Evolutionary conservation across 2,797 vertebrate genomes (phyloP), one percentile per base, ranked within the genome.

Genomic region (Halcyon chelicuti): DNA sequence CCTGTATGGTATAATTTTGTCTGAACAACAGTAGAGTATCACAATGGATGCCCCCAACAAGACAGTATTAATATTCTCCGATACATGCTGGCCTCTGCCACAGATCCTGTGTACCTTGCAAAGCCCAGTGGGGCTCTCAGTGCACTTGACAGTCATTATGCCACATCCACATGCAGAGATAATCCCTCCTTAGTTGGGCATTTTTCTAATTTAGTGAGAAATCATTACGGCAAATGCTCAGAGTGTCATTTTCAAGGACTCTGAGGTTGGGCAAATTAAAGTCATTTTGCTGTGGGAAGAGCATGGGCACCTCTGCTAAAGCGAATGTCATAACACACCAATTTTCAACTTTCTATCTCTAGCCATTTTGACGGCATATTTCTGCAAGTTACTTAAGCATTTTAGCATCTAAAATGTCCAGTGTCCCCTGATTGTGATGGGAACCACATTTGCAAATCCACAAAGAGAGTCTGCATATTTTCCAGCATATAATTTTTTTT

Each of bases 161-260:
- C 91, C 92, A 83, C 95, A 97, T 97, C 95, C 93, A 93, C 94
- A 97, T 94, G 86, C 94, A 95, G 95, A 96, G 88, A 96, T 97
- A 97, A 97, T 97, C 94, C 92, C 93, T 96, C 96, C 96, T 97
- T 97, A 97, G 96, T 97, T 97, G 96, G 86, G 92, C 95, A 96
- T 96, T 97, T 97, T 96, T 96, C 96, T 97, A 96, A 97, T 97
- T 97, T 96, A 97, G 96, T 97, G 93, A 96, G 95, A 97, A 97
- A 97, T 97, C 96, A 97, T 97, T 96, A 97, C 37, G 0, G 94
- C 78, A 93, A 96, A 96, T 97, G 93, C 86, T 95, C 86, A 14
- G 92, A 96, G 96, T 96, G 96, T 97, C 95, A 86, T 96, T 95
- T 97, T 97, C 95, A 96, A 96, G 95, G 94, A 89, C 94, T 92